Evolutionary conservation across 1,140 invertebrate genomes (phyloP).

Genomic region (Druon quercuslanigerum): DNA sequence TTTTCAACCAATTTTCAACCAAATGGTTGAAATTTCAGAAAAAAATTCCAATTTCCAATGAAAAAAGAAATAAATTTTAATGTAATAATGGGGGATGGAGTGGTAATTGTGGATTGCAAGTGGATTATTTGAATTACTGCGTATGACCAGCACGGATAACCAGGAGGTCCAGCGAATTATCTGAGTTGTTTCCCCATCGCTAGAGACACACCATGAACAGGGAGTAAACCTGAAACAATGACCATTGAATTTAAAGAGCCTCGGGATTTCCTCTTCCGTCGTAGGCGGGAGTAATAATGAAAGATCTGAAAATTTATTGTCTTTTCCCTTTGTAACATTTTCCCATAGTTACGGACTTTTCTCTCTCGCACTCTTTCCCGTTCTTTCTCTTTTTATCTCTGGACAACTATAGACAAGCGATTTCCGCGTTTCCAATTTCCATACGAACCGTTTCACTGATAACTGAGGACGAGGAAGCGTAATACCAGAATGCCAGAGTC

Average conservation of each 20-base stretch:
- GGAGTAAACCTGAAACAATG: constrained; percentile 19
- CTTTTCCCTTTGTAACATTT: constrained; percentile 12
- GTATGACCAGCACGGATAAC: too few species aligned
- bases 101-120: too few species aligned
- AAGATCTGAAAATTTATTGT: constrained; percentile 20
- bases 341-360: constrained; percentile 5
- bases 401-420: neutral
- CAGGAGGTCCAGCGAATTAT: too few species aligned
- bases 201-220: too few species aligned
- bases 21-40: too few species aligned
- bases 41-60: too few species aligned
- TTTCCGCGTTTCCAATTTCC: constrained; percentile 23
- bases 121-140: too few species aligned
- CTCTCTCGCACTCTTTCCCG: neutral
- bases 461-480: constrained; percentile 17
- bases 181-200: too few species aligned
- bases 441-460: constrained; percentile 15
- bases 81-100: too few species aligned
- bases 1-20: too few species aligned
- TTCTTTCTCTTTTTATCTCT: constrained; percentile 25
- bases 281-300: constrained; percentile 7
- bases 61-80: too few species aligned
- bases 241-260: constrained; percentile 25
- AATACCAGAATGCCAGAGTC: constrained; percentile 5
- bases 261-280: neutral